phyloP scores from a whole-genome alignment of 1,140 invertebrate species.

The Drosophila leontia region DNA sequence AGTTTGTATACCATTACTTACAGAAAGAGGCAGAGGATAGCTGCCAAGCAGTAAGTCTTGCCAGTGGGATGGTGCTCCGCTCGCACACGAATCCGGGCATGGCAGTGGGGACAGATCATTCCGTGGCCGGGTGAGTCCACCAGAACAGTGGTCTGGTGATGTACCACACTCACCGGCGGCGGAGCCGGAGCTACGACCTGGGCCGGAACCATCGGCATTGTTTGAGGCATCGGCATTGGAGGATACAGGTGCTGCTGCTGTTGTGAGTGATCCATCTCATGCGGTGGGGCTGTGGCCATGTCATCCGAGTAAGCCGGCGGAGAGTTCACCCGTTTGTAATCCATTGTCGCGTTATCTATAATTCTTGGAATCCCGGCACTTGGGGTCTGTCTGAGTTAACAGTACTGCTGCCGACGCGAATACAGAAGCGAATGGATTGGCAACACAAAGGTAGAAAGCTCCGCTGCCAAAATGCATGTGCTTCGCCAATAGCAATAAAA shows the following conservation, averaged over 20 bases:
- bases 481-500: not conserved
- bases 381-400: not conserved
- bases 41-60: slow-evolving; percentile 44
- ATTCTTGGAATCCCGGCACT: not conserved
- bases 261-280: not conserved
- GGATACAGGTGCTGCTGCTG: slow-evolving; percentile 13
- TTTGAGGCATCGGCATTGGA: slow-evolving; percentile 3
- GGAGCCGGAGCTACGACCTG: not conserved
- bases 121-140: slow-evolving; percentile 23
- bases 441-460: slow-evolving; percentile 10
- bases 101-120: slow-evolving; percentile 59
- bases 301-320: slow-evolving; percentile 12
- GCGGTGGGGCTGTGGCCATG: slow-evolving; percentile 17
- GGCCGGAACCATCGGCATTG: not conserved
- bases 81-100: slow-evolving; percentile 33
- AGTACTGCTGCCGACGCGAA: not conserved
- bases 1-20: slow-evolving; percentile 42
- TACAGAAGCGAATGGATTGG: not conserved
- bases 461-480: slow-evolving; percentile 2
- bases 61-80: slow-evolving; percentile 56
- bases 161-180: slow-evolving; percentile 4
- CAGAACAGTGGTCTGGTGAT: slow-evolving; percentile 26
- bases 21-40: slow-evolving; percentile 50
- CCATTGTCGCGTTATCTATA: slow-evolving; percentile 4
- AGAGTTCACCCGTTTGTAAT: slow-evolving; percentile 15